Evolutionary conservation across 2,888 invertebrate species (phyloP).

Genomic region (Xestia rhomboidea): DNA sequence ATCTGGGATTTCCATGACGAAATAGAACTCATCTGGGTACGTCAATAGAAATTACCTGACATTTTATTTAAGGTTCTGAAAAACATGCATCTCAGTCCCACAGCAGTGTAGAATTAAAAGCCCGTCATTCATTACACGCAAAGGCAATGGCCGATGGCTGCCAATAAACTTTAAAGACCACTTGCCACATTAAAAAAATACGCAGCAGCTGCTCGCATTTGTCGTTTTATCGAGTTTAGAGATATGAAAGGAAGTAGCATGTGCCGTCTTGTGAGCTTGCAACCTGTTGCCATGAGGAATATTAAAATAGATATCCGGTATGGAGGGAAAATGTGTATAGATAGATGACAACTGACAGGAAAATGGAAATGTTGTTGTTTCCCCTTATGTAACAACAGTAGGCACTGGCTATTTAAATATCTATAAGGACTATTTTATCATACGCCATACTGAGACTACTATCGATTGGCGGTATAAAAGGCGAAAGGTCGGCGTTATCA

Average conservation of each 20-base stretch:
- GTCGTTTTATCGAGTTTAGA: conserved; percentile 20
- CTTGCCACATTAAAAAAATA: conserved; percentile 25
- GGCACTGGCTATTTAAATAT: background rate
- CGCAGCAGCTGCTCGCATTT: conserved; percentile 39
- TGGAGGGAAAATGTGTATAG: conserved; percentile 17
- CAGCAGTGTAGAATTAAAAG: conserved; percentile 1
- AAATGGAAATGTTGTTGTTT: conserved; percentile 20
- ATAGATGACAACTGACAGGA: conserved; percentile 24
- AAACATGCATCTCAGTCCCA: background rate
- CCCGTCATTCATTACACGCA: conserved; percentile 4
- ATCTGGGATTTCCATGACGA: conserved; percentile 13
- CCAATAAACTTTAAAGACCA: conserved; percentile 20
- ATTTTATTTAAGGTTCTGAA: background rate
- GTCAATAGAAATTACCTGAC: background rate
- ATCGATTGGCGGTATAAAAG: conserved; percentile 7
- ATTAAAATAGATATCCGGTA: conserved; percentile 38
- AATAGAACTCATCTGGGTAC: background rate
- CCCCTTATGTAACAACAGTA: background rate
- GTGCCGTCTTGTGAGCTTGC: conserved; percentile 38
- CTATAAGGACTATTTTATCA: conserved; percentile 6
- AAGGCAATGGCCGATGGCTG: conserved; percentile 9
- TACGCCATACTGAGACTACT: background rate
- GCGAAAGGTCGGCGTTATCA: conserved; percentile 47
- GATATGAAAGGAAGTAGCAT: conserved; percentile 44
- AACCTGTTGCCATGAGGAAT: conserved; percentile 38